phyloP scores from a whole-genome alignment of 2,888 invertebrate species.

The Agonopterix subpropinquella region DNA sequence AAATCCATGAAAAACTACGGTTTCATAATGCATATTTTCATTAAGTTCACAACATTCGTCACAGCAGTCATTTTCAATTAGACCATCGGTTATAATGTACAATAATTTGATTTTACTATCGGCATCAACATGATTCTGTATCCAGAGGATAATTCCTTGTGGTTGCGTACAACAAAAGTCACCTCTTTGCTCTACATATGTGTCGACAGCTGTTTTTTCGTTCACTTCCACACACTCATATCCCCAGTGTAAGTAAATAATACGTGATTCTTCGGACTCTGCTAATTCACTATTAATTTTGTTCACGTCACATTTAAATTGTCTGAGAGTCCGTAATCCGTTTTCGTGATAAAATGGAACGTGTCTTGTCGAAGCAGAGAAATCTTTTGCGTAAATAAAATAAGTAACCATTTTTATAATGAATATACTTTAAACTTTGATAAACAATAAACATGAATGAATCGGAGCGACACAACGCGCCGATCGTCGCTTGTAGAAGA shows the following conservation, averaged over 20 bases:
- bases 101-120: conserved; percentile 22
- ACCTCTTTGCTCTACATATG: conserved; percentile 4
- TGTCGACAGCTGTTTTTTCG: conserved; percentile 13
- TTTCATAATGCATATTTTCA: conserved; percentile 24
- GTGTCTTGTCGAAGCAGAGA: conserved; percentile 19
- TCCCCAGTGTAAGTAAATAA: conserved; percentile 30
- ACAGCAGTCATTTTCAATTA: conserved; percentile 6
- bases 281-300: conserved; percentile 14
- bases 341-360: conserved; percentile 18
- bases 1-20: conserved; percentile 25
- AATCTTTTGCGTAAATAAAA: conserved; percentile 25
- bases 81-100: conserved; percentile 30
- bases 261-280: conserved; percentile 14
- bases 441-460: background rate
- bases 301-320: conserved; percentile 21
- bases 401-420: conserved; percentile 14
- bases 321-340: conserved; percentile 19
- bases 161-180: conserved; percentile 11
- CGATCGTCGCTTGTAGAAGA: too few relatives aligned
- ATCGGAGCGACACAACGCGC: too few relatives aligned
- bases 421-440: background rate
- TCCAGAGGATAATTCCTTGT: conserved; percentile 1
- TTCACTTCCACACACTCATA: conserved; percentile 19
- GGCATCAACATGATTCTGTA: conserved; percentile 10
- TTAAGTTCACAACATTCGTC: conserved; percentile 19